Base-by-base conservation (phyloP, 2,888 invertebrate species). In the Drosophila diplacantha region DNA sequence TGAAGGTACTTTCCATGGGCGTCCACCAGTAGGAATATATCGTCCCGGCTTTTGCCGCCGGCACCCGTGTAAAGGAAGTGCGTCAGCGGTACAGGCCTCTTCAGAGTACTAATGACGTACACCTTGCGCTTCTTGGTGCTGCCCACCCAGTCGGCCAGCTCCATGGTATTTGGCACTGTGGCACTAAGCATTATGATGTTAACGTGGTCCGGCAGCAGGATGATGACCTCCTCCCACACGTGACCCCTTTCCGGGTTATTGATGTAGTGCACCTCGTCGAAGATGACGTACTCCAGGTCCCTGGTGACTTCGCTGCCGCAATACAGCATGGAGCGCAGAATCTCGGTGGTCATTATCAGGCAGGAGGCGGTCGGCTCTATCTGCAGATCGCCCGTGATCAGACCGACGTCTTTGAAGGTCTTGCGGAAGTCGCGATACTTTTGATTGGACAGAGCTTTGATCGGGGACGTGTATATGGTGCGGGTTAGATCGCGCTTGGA, bases 291-390 rank as follows among this genome's bases (percentile, higher is more conserved):
- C 87, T 99, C 99, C 55, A 99, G 90, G 88, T 99, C 99, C 43
- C 98, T 91, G 0, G 98, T 94, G 54, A 97, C 94, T 84, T 99
- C 98, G 66, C 94, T 94, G 9, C 97, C 97, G 61, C 96, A 96
- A 86, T 97, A 98, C 14, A 99, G 89, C 98, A 99, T 99, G 0
- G 97, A 97, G 69, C 97, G 92, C 26, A 99, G 89, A 83, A 99
- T 99, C 90, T 99, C 99, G 0, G 99, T 99, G 0, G 99, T 99
- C 99, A 99, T 99, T 54, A 99, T 98, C 0, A 99, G 91, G 86
- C 99, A 99, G 0, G 96, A 92, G 0, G 98, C 98, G 0, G 94
- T 95, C 12, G 95, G 93, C 86, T 98, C 96, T 56, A 99, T 95
- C 89, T 99, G 98, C 39, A 98, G 91, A 89, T 99, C 99, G 0